Percentiles rank a stretch among this genome's conserved stretches.
Evolutionary conservation across 2,888 invertebrate genomes (phyloP).

Genomic region (Strigamia maritima): DNA sequence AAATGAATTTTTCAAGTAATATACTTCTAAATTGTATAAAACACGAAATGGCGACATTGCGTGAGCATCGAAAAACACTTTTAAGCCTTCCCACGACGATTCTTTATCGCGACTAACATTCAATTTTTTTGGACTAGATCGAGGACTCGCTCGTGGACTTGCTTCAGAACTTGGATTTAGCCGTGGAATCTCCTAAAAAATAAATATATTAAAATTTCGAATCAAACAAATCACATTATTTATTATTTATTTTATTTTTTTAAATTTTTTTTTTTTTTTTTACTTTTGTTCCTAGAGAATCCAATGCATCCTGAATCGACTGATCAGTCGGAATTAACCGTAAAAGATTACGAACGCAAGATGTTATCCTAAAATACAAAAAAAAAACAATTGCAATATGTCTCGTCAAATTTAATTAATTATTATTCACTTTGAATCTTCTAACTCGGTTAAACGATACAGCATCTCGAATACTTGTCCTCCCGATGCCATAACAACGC

Average conservation of each 20-base stretch:
- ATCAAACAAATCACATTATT: neutral
- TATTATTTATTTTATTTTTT: constrained; percentile 17
- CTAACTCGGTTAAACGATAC: constrained; percentile 54
- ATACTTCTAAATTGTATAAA: constrained; percentile 55
- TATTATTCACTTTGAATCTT: constrained; percentile 52
- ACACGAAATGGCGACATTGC: constrained; percentile 54
- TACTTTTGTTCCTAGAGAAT: constrained; percentile 51
- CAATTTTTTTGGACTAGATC: constrained; percentile 47
- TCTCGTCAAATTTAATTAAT: neutral
- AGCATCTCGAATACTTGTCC: constrained; percentile 55
- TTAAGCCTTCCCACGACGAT: constrained; percentile 48
- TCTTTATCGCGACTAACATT: constrained; percentile 44
- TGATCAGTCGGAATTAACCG: constrained; percentile 57
- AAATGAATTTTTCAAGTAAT: constrained; percentile 1
- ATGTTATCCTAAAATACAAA: constrained; percentile 48
- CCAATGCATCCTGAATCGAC: constrained; percentile 53
- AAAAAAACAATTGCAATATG: neutral
- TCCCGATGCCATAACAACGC: constrained; percentile 55
- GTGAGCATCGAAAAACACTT: constrained; percentile 51
- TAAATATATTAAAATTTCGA: constrained; percentile 3
- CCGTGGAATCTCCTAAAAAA: constrained; percentile 42
- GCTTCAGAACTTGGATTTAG: constrained; percentile 39
- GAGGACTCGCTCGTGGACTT: constrained; percentile 47
- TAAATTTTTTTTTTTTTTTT: constrained; percentile 34
- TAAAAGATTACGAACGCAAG: constrained; percentile 52